Percentiles rank a stretch among this genome's conserved stretches.
Evolutionary conservation across 2,888 invertebrate genomes (phyloP).

Genomic region (Holacanthella duospinosa): DNA sequence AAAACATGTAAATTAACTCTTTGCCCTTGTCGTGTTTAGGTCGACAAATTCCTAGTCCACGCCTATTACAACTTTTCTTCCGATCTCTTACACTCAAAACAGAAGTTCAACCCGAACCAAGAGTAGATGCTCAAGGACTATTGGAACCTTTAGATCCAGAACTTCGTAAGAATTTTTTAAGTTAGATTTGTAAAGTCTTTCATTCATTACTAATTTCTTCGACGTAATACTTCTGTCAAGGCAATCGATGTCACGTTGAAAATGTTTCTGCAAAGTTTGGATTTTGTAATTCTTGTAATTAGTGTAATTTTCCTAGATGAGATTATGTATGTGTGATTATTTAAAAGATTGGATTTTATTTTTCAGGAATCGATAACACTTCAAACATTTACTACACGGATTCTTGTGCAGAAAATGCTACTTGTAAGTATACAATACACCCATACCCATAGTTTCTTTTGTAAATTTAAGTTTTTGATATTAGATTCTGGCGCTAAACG

Average conservation of each 20-base stretch:
- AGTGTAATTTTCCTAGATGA: too few relatives aligned
- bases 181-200: neutral
- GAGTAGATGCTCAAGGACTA: constrained; percentile 1
- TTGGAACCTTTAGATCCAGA: constrained; percentile 24
- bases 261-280: neutral
- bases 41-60: constrained; percentile 21
- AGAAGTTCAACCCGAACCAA: constrained; percentile 10
- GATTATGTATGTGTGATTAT: too few relatives aligned
- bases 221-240: neutral
- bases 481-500: constrained; percentile 16
- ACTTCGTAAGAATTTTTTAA: constrained; percentile 19
- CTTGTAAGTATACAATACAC: too few relatives aligned
- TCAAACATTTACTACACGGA: too few relatives aligned
- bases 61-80: constrained; percentile 26
- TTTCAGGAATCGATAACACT: too few relatives aligned
- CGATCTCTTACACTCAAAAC: constrained; percentile 26
- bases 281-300: too few relatives aligned
- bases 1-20: neutral
- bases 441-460: too few relatives aligned
- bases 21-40: constrained; percentile 15
- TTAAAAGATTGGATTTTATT: too few relatives aligned
- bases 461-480: neutral
- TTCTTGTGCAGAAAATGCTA: too few relatives aligned
- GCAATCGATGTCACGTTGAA: too few relatives aligned
- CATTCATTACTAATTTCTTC: neutral